Evolutionary conservation across 37 sponge, comb jelly and placozoan species (phyloP).

Genomic region (Lycopodina hypogea): DNA sequence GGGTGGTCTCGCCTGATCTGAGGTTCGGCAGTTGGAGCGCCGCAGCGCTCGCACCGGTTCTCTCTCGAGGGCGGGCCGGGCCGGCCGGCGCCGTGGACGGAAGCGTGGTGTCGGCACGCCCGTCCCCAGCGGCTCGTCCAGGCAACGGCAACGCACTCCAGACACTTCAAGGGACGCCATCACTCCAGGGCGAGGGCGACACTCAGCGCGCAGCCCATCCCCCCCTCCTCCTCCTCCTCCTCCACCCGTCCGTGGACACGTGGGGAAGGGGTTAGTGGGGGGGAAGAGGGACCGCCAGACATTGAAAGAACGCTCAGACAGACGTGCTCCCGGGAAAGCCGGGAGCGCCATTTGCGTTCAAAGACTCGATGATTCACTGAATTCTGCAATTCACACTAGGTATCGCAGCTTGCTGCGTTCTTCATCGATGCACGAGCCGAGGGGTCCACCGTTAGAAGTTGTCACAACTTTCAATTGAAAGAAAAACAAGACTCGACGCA

Average conservation of each 20-base stretch:
- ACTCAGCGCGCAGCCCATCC: too few relatives aligned
- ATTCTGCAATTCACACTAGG: slow-evolving; percentile 91
- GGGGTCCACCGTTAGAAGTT: slow-evolving; percentile 89
- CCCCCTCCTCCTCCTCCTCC: slow-evolving; percentile 7
- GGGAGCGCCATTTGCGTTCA: slow-evolving; percentile 84
- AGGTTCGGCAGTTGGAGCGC: slow-evolving; percentile 28
- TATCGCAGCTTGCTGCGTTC: slow-evolving; percentile 88
- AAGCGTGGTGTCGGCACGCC: too few relatives aligned
- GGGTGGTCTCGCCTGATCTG: slow-evolving; percentile 82
- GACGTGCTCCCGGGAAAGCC: slow-evolving; percentile 49
- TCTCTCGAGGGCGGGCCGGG: too few relatives aligned
- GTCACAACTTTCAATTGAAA: slow-evolving; percentile 24
- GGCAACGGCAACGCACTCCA: background rate
- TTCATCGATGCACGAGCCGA: slow-evolving; percentile 88
- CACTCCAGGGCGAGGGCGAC: background rate
- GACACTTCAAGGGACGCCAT: slow-evolving; percentile 13
- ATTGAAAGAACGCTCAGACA: slow-evolving; percentile 82
- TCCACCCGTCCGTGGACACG: background rate
- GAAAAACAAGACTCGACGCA: background rate
- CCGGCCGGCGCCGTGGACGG: too few relatives aligned
- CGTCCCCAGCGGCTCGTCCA: too few relatives aligned
- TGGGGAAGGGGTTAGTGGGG: too few relatives aligned
- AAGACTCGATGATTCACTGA: slow-evolving; percentile 93
- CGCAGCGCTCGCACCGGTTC: too few relatives aligned
- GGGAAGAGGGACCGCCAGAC: too few relatives aligned